These are phyloP conservation scores for Tenthredo mesomela DNA, from an alignment of 2,888 invertebrate genomes.

Conservation along the genomic window DNA sequence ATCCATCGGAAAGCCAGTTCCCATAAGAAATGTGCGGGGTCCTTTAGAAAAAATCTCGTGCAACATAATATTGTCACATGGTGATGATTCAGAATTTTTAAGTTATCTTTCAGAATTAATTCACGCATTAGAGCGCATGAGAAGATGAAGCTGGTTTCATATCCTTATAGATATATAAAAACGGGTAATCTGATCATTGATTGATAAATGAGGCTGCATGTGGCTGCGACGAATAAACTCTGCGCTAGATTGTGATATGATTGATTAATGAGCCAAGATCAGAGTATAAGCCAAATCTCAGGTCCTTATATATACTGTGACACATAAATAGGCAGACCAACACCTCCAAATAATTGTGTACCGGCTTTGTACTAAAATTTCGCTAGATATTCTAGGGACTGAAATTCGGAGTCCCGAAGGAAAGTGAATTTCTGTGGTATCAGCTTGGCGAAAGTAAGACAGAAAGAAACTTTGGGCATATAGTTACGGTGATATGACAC, in stretches of 20 bases:
- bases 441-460: background rate
- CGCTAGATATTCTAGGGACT: background rate
- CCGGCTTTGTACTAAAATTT: background rate
- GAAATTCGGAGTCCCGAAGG: background rate
- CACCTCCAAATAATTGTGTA: background rate
- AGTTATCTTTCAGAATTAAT: background rate
- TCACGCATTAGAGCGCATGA: background rate
- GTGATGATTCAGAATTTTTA: background rate
- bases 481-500: background rate
- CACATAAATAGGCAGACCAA: background rate
- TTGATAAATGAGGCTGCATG: background rate
- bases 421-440: conserved; percentile 18
- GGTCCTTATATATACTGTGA: too few relatives aligned
- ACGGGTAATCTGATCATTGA: background rate
- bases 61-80: background rate
- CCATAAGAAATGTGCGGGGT: too few relatives aligned
- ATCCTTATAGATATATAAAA: background rate
- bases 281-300: background rate
- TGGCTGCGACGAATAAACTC: background rate
- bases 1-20: too few relatives aligned
- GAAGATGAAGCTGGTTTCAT: background rate
- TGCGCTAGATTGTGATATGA: background rate
- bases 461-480: background rate
- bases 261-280: background rate
- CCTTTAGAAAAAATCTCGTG: background rate